Base-by-base conservation (phyloP, 2,797 vertebrate species). In the Sarcoramphus papa region DNA sequence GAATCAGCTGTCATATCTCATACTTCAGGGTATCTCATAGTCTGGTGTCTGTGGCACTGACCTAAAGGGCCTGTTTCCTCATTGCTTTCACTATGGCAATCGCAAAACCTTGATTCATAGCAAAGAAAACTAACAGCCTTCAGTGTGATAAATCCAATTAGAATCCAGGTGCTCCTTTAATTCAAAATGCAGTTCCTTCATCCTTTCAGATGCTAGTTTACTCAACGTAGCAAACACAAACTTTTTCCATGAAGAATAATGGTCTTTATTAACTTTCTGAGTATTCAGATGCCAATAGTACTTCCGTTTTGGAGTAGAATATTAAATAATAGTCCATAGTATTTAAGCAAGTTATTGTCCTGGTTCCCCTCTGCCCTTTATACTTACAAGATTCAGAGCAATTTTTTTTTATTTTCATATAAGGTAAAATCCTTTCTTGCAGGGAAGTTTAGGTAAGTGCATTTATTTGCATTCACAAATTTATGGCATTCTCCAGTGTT, bases 301-400 rank as follows among this genome's bases (percentile, higher is more conserved):
- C 8, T 65, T 62, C 37, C 0, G 5, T 53, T 92, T 51, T 37
- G 7, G 12, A 54, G 19, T 31, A 30, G 3, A n/a, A n/a, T 47
- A 31, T 56, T 73, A 24, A 83, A 6, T 41, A 60, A 43, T 35
- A 27, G 8, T 25, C 8, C 33, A 4, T 27, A 33, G n/a, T n/a
- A n/a, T n/a, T n/a, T n/a, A n/a, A 63, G 5, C 1, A 67, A 65
- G 4, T n/a, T 64, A 30, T n/a, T 63, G 5, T 56, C 4, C 6
- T 77, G 20, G 9, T 53, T 91, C 9, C 10, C 12, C 18, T 77
- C 31, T 80, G 28, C 10, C 5, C 7, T 75, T 87, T 50, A 37
- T 27, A 47, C 1, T 65, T 74, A 35, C 0, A 23, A 5, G 28
- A 59, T 22, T 63, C 24, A 65, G 27, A 68, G 5, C 0, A 64